A percentile compares a stretch with the other conserved stretches of the same genome.
Evolutionary conservation across 2,113 vertebrate genomes (phyloP).

Genomic region (Mastomys natalensis): DNA sequence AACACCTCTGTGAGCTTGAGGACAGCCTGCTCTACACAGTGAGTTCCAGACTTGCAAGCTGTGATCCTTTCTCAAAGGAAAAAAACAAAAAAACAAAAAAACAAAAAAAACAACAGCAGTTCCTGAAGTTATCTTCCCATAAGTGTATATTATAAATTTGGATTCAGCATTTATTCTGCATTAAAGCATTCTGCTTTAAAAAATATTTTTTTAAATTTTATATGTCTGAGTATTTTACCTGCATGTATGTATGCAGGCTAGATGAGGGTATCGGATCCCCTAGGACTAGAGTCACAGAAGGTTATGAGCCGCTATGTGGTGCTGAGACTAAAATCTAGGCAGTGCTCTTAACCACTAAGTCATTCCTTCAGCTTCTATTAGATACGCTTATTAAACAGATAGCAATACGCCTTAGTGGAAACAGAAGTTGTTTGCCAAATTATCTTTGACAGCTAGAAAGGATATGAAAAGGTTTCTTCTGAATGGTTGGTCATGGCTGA

Average conservation of each 20-base stretch:
- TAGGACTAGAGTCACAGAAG: not conserved
- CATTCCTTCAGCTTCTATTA: not conserved
- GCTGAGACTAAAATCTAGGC: not conserved
- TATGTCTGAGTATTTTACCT: not conserved
- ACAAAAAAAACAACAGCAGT: not conserved
- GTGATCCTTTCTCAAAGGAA: not conserved
- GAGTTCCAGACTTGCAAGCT: not conserved
- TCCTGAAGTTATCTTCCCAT: not conserved
- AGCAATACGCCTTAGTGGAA: conserved; percentile 28
- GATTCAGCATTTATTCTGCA: conserved; percentile 12
- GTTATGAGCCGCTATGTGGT: not conserved
- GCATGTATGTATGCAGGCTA: not conserved
- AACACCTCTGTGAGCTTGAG: not conserved
- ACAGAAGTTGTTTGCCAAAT: not conserved
- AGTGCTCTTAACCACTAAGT: not conserved
- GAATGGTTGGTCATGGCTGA: not conserved
- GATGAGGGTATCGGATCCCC: not conserved
- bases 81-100: no score
- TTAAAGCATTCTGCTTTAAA: conserved; percentile 56
- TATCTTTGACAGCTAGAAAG: conserved; percentile 45
- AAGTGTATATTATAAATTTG: conserved; percentile 13
- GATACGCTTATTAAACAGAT: conserved; percentile 19
- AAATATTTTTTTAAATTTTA: not conserved
- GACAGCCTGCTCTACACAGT: not conserved
- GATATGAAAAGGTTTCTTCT: not conserved